phyloP scores from a whole-genome alignment of 2,888 invertebrate species.

The Hirtodrosophila confusa region DNA sequence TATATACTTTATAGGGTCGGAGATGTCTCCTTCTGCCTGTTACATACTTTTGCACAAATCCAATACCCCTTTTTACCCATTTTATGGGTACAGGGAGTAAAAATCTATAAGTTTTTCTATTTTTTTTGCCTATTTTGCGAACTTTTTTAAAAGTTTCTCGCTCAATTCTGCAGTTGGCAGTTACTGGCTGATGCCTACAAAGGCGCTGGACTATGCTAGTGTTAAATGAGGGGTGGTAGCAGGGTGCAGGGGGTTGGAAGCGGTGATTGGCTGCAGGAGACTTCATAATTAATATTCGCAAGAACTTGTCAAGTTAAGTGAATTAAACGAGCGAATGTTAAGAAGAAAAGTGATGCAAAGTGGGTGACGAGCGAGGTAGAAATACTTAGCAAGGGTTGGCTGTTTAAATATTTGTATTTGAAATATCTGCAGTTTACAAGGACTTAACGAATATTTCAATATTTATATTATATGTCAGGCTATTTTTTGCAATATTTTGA shows the following conservation, averaged over 20 bases:
- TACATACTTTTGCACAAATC: too few species aligned
- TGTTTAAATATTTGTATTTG: too few species aligned
- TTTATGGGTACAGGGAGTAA: too few species aligned
- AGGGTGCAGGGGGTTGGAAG: not conserved
- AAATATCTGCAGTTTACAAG: too few species aligned
- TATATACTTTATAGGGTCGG: too few species aligned
- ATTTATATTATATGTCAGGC: too few species aligned
- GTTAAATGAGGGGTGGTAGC: constrained; percentile 1
- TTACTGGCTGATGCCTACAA: constrained; percentile 10
- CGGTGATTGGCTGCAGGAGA: not conserved
- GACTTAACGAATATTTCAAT: too few species aligned
- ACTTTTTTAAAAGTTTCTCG: constrained; percentile 49
- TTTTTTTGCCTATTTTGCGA: constrained; percentile 3
- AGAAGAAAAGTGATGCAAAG: constrained; percentile 1
- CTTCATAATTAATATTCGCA: constrained; percentile 59
- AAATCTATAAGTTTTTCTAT: constrained; percentile 1
- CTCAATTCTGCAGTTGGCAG: constrained; percentile 52
- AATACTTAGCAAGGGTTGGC: too few species aligned
- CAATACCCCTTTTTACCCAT: too few species aligned
- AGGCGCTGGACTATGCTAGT: constrained; percentile 17
- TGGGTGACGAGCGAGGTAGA: too few species aligned
- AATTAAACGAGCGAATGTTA: constrained; percentile 55
- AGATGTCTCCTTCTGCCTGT: too few species aligned
- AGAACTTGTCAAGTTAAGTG: constrained; percentile 55
- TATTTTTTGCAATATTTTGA: too few species aligned